phyloP scores from a whole-genome alignment of 2,113 vertebrate genomes.

The Uria lomvia region DNA sequence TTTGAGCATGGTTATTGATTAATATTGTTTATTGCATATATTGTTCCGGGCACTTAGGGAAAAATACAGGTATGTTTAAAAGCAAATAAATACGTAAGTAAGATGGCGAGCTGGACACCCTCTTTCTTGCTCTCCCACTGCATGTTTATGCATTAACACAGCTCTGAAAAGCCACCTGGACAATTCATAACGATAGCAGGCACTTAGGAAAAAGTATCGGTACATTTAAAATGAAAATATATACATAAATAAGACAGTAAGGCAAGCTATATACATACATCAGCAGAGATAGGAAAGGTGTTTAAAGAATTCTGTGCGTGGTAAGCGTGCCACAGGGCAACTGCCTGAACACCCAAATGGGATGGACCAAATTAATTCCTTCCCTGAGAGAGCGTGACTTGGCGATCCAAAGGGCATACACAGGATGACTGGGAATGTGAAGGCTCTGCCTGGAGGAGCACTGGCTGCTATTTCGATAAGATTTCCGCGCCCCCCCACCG shows the following conservation, averaged over 20 bases:
- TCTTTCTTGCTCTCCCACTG: not conserved
- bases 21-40: slow-evolving; percentile 33
- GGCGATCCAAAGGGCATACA: not conserved
- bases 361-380: not conserved
- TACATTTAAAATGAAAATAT: not conserved
- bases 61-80: slow-evolving; percentile 17
- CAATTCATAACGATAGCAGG: not conserved
- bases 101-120: not conserved
- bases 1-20: slow-evolving; percentile 17
- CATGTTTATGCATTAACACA: not conserved
- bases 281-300: not conserved
- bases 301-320: not conserved
- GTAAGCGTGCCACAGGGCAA: not conserved
- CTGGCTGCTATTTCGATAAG: not conserved
- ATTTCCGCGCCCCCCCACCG: not conserved
- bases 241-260: slow-evolving; percentile 18
- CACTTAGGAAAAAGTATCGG: not conserved
- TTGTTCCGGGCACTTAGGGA: not conserved
- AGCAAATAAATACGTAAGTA: slow-evolving; percentile 51
- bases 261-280: not conserved
- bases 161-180: not conserved
- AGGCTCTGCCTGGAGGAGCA: not conserved
- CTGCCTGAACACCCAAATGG: not conserved
- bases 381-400: not conserved
- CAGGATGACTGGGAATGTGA: not conserved